These are phyloP conservation scores for Epinephelus awoara DNA, from an alignment of 2,797 vertebrate species.

Conservation along the genomic window DNA sequence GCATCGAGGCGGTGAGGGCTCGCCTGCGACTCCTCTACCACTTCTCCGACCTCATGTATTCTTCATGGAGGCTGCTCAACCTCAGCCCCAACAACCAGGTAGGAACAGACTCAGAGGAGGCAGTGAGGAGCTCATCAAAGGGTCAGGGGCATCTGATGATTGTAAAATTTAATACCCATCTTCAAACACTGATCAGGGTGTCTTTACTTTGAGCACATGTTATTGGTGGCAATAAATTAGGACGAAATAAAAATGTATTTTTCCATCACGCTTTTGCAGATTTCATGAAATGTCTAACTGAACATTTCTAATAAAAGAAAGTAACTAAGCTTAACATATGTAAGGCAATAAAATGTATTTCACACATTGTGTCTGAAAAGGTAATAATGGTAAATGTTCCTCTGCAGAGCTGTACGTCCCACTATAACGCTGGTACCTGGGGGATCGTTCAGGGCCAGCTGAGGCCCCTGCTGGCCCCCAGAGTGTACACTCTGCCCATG, in stretches of 20 bases:
- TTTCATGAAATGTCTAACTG: background rate
- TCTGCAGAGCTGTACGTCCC: slow-evolving; percentile 85
- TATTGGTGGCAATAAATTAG: background rate
- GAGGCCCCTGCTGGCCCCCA: slow-evolving; percentile 86
- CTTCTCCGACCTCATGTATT: slow-evolving; percentile 92
- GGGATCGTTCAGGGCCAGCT: slow-evolving; percentile 88
- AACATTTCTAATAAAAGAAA: background rate
- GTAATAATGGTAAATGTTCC: background rate
- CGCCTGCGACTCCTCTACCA: slow-evolving; percentile 87
- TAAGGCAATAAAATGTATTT: background rate
- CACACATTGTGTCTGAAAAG: background rate
- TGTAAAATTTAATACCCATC: too few species aligned
- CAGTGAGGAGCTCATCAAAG: too few species aligned
- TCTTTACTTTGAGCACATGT: background rate
- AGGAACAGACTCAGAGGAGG: background rate
- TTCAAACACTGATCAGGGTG: background rate
- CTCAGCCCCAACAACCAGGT: slow-evolving; percentile 88
- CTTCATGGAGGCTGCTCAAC: slow-evolving; percentile 88
- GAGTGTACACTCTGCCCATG: slow-evolving; percentile 88
- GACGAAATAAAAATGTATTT: background rate
- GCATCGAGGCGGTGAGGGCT: slow-evolving; percentile 83
- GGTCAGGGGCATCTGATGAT: background rate
- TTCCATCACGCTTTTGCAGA: too few species aligned
- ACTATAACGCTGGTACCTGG: slow-evolving; percentile 87
- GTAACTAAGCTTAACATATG: too few species aligned